Base-by-base conservation (phyloP, 2,113 vertebrate genomes). In the Xenopus laevis region DNA sequence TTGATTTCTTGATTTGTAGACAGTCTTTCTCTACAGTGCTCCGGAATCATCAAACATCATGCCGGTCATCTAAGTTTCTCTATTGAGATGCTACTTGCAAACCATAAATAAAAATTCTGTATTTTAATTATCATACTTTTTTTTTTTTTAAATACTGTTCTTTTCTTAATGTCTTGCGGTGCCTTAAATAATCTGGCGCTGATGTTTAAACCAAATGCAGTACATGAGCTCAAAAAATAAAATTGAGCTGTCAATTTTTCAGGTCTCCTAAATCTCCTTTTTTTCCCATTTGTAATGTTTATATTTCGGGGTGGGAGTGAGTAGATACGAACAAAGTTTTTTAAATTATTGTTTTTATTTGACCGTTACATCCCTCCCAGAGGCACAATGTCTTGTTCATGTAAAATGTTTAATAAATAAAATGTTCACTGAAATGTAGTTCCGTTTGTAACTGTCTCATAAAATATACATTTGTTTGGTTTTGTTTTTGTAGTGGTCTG, bases 371-470 rank as follows among this genome's bases (percentile, higher is more conserved):
- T 68, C 21, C 57, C 12, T 76, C n/a, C 46, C 30, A 52, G 40
- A 15, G 40, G 45, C 53, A 74, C 60, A 8, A 23, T 77, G 64
- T 77, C 61, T 77, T 70, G 74, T 70, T 70, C 68, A 63, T 62
- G 18, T 69, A 63, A 63, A 76, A 63, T 75, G 72, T 76, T 76
- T 57, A 76, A 76, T 76, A 76, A 76, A 76, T 76, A 76, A 76
- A 68, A 68, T 30, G 58, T 65, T 72, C 30, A 60, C 27, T 27
- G n/a, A 60, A 67, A 66, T 61, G 44, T 18, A 40, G 5, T 8
- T 33, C 7, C 46, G 10, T 4, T 13, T 11, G 13, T 10, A 47
- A 47, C 9, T 11, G 9, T 50, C 6, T 50, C 1, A 12, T 2
- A 4, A 9, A 47, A 47, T 2, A 6, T 9, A 40, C 23, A 27